Evolutionary conservation across 2,797 vertebrate genomes (phyloP), one percentile per base, ranked within the genome.

Genomic region (Gila robusta): DNA sequence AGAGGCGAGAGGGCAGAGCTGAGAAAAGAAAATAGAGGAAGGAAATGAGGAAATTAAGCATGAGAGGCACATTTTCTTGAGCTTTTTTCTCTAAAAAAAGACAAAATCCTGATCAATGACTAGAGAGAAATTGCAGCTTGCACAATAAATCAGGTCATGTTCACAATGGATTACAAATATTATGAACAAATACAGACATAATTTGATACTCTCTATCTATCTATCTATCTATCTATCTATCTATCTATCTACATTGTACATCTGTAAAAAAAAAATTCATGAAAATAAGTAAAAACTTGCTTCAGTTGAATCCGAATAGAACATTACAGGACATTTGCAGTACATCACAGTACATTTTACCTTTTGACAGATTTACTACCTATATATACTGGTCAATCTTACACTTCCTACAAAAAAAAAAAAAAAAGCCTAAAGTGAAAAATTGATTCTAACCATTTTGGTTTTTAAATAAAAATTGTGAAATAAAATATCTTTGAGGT

Each of bases 1-100:
- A 67, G 86, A 62, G 64, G 67, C 56, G 0, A 26, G 9, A 81
- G 54, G 35, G 56, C 64, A 62, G 74, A 67, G 71, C 35, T 91
- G 80, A 69, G 79, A 76, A 28, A 64, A 11, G 32, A 32, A 49
- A 77, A 56, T 41, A 67, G 59, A 23, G 9, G 85, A 81, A 32
- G 16, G 83, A 77, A 73, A 72, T 44, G 37, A 52, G 16, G 35
- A 78, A 78, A 26, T 39, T 23, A 54, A 54, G 49, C 19, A 76
- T 1, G 2, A 4, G 28, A 39, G 44, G 14, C 21, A 39, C 14
- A 37, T 32, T 83, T 69, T 73, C 81, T 62, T 23, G 10, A 82
- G n/a, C 17, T 44, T 62, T 72, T 47, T 44, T 41, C 19, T 52
- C 52, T 0, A 52, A 72, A 72, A 37, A 37, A 59, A 21, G 6